Conservation (phyloP, 2,888 invertebrate species). For the Drosophila emarginata region DNA sequence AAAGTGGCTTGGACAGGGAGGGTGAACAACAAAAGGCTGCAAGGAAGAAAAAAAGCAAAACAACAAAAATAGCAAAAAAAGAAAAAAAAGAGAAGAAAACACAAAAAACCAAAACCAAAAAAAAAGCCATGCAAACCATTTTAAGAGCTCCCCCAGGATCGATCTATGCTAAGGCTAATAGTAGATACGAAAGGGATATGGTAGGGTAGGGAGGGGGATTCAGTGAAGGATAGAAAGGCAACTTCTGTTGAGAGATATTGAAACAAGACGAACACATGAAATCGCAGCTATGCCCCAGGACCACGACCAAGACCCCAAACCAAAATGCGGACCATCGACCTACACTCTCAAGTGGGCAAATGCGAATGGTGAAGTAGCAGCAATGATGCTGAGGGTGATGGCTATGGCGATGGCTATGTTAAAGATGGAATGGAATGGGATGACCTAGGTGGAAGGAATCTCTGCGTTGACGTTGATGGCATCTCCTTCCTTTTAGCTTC, state of each 20-base stretch:
- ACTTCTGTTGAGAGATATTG: constrained; percentile 40
- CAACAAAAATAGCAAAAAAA: not conserved
- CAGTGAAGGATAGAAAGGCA: constrained; percentile 22
- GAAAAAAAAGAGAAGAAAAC: not conserved
- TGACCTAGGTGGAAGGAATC: not conserved
- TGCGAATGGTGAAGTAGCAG: not conserved
- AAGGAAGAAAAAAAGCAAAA: not conserved
- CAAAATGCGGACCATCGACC: not conserved
- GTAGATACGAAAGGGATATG: constrained; percentile 24
- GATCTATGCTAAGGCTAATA: constrained; percentile 69
- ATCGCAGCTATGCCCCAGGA: not conserved
- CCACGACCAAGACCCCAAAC: not conserved
- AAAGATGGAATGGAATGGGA: not conserved
- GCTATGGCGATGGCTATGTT: not conserved
- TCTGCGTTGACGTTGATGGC: constrained; percentile 31
- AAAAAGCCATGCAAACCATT: constrained; percentile 49
- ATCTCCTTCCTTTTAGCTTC: constrained; percentile 22
- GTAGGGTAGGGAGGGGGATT: constrained; percentile 1
- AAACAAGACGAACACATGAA: constrained; percentile 33
- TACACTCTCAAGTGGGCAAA: constrained; percentile 8
- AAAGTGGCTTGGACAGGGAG: constrained; percentile 43
- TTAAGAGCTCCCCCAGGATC: constrained; percentile 69
- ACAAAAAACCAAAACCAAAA: not conserved
- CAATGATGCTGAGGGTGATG: constrained; percentile 5
- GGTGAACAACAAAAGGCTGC: constrained; percentile 13